A percentile compares a stretch with the other conserved stretches of the same genome.
Conservation (phyloP, 2,888 invertebrate species). For the Cheilosia soror region DNA sequence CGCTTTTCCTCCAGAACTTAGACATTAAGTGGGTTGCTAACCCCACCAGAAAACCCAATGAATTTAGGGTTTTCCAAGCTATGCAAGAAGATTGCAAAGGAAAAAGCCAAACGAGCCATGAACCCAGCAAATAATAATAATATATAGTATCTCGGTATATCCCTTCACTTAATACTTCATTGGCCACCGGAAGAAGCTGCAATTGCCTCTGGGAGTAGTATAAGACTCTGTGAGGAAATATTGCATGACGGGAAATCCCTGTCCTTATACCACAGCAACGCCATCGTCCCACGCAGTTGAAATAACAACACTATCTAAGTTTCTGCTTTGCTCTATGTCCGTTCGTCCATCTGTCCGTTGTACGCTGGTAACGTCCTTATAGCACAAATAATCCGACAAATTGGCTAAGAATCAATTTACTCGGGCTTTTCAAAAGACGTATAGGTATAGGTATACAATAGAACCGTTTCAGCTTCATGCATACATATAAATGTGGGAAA, state of each 20-base stretch:
- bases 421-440: slow-evolving; percentile 45
- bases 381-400: slow-evolving; percentile 79
- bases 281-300: not conserved
- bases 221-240: slow-evolving; percentile 60
- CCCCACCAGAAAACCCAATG: slow-evolving; percentile 1
- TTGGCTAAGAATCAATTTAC: slow-evolving; percentile 81
- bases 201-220: slow-evolving; percentile 56
- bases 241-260: slow-evolving; percentile 62
- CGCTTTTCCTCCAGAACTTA: not conserved
- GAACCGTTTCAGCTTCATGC: not conserved
- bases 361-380: slow-evolving; percentile 69
- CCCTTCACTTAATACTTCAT: slow-evolving; percentile 21
- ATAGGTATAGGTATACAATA: not conserved
- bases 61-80: not conserved
- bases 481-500: not conserved
- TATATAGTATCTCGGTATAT: not conserved
- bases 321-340: slow-evolving; percentile 11
- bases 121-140: slow-evolving; percentile 51
- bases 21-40: not conserved
- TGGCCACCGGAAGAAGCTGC: slow-evolving; percentile 60
- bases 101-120: slow-evolving; percentile 32
- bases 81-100: slow-evolving; percentile 22
- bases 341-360: slow-evolving; percentile 65
- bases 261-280: slow-evolving; percentile 41
- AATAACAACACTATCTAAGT: slow-evolving; percentile 15